phyloP scores from a whole-genome alignment of 2,888 invertebrate genomes.

The Sinhomidia bicolor region DNA sequence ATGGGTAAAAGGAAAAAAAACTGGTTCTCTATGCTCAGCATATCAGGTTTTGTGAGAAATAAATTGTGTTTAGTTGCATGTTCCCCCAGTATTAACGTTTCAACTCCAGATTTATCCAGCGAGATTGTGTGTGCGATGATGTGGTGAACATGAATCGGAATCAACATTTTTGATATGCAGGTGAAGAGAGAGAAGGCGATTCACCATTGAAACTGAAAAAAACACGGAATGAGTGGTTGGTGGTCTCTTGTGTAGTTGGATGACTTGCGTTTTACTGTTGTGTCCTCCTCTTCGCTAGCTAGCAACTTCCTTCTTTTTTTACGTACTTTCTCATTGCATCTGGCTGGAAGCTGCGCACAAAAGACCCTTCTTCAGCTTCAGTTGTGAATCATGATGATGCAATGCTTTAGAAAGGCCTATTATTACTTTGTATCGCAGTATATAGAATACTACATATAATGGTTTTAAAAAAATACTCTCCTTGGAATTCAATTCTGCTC shows the following conservation, averaged over 20 bases:
- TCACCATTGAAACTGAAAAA: conserved; percentile 17
- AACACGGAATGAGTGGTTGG: neutral
- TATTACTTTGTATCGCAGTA: neutral
- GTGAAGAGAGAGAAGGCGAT: neutral
- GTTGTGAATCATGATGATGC: neutral
- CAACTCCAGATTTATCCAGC: too few species aligned
- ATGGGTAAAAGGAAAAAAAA: too few species aligned
- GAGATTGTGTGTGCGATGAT: too few species aligned
- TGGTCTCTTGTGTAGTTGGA: neutral
- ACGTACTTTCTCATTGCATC: conserved; percentile 1
- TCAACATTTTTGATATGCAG: neutral
- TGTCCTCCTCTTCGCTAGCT: neutral
- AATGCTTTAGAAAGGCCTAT: neutral
- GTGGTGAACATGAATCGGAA: too few species aligned
- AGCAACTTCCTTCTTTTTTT: conserved; percentile 9
- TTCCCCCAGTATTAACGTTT: neutral
- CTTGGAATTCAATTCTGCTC: conserved; percentile 37
- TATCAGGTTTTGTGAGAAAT: too few species aligned
- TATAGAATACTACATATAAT: neutral
- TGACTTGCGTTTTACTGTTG: neutral
- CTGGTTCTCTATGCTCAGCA: too few species aligned
- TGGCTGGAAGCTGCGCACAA: neutral
- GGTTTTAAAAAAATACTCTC: neutral
- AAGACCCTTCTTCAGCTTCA: neutral
- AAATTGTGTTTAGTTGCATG: neutral